Percentiles rank a stretch among this genome's conserved stretches.
phyloP scores from a whole-genome alignment of 1,140 invertebrate genomes.

The Brachionus rubens region DNA sequence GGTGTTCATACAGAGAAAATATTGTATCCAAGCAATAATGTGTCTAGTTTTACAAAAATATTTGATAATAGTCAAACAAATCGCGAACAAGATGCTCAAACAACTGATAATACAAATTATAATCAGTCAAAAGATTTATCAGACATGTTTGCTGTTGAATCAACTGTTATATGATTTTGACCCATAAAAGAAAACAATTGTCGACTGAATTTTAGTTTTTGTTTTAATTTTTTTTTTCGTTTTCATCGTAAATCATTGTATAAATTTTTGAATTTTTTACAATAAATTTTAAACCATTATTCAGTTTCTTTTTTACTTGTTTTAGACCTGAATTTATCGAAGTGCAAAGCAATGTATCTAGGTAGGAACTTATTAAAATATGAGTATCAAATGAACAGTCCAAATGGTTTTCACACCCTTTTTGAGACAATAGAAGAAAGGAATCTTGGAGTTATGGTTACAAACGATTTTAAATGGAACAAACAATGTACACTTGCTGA shows the following conservation, averaged over 20 bases:
- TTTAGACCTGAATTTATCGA: no score
- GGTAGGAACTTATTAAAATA: no score
- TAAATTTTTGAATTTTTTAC: neutral
- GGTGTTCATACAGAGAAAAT: neutral
- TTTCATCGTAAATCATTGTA: conserved; percentile 13
- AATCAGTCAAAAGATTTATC: conserved; percentile 19
- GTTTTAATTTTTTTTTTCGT: neutral
- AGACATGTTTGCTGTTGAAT: conserved; percentile 44
- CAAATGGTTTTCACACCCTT: no score
- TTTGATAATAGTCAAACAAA: conserved; percentile 12
- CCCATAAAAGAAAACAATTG: no score
- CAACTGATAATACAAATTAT: neutral
- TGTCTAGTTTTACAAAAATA: conserved; percentile 24
- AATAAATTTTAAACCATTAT: neutral
- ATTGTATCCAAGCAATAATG: neutral
- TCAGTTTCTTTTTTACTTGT: neutral
- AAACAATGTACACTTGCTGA: no score
- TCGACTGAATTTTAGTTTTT: conserved; percentile 14
- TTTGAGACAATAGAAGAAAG: no score
- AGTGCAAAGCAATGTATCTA: no score
- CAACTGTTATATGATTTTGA: conserved; percentile 36
- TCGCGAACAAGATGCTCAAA: neutral
- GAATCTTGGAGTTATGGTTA: no score
- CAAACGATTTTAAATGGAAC: no score
- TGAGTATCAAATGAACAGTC: no score